Evolutionary conservation across 2,888 invertebrate genomes (phyloP).

Genomic region (Platyscelio sp.): DNA sequence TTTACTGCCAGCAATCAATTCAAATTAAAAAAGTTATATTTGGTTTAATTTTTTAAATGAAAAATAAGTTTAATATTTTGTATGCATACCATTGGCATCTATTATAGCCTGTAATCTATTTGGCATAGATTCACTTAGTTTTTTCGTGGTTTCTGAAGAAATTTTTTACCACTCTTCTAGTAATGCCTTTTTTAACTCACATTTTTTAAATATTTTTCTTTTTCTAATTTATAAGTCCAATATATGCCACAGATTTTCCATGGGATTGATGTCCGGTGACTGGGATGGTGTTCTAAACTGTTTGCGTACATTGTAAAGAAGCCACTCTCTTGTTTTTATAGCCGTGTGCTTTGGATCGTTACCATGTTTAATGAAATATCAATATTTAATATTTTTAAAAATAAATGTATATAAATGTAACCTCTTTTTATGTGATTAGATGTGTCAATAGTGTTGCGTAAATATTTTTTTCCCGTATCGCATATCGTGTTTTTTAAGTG

Average conservation of each 20-base stretch:
- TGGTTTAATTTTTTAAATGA: no score
- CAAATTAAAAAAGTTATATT: no score
- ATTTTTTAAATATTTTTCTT: neutral
- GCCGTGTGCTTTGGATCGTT: slow-evolving; percentile 3
- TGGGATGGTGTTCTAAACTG: neutral
- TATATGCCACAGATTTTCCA: neutral
- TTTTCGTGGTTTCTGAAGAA: neutral
- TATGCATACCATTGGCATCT: neutral
- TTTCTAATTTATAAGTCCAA: neutral
- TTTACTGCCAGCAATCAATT: no score
- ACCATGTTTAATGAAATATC: no score
- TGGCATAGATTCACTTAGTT: slow-evolving; percentile 23
- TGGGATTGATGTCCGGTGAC: neutral
- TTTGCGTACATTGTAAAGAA: neutral
- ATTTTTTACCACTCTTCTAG: neutral
- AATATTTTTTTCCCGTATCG: no score
- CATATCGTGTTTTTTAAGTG: no score
- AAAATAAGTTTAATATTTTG: neutral
- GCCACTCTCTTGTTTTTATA: neutral
- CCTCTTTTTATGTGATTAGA: no score
- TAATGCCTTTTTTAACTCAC: neutral
- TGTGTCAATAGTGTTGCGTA: no score
- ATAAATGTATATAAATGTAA: no score
- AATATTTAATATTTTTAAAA: no score
- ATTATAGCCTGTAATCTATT: slow-evolving; percentile 15